Evolutionary conservation across 2,888 invertebrate species (phyloP), one percentile per base, ranked within the genome.

Genomic region (Pseudococcus viburni): DNA sequence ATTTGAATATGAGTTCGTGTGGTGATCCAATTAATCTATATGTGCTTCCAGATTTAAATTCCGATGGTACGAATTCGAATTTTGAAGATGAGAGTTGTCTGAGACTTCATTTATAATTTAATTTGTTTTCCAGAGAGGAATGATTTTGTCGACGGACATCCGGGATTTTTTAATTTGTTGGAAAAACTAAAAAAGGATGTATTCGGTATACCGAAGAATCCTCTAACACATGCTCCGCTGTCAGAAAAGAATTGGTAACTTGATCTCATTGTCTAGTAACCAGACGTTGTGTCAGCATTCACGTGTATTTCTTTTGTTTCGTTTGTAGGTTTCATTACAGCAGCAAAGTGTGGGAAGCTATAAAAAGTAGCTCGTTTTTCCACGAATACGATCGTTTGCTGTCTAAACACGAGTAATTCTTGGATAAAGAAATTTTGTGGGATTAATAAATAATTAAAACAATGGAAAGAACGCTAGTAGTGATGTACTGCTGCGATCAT

Each of bases 361-460:
- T 97, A 85, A 95, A 95, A 91, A 97, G 96, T 91, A 96, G 96
- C 91, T 94, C 95, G 77, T 94, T 96, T 91, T 96, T 96, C 91
- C 94, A 95, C 90, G 97, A 97, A 91, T 97, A 97, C 91, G 96
- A 95, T 90, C 93, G 96, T 91, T 93, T 96, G 89, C 93, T 97
- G 92, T 95, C 96, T 33, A 94, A 91, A 92, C 77, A 64, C 73
- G 89, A 88, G 59, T 88, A 51, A 88, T 88, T 33, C 55, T 26
- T 68, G 26, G 33, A 22, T 8, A 46, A 19, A 86, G 46, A 46
- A 86, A 86, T 22, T 68, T 85, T 59, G 39, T 59, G 85, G 85
- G 39, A 39, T 85, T 46, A 26, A 39, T 73, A 73, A 64, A 46
- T 83, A 77, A 77, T 9, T 77, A 33, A 42, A 33, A 83, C 80